These are phyloP conservation scores for Atrichornis clamosus DNA, from an alignment of 2,113 vertebrate genomes.

Conservation along the genomic window DNA sequence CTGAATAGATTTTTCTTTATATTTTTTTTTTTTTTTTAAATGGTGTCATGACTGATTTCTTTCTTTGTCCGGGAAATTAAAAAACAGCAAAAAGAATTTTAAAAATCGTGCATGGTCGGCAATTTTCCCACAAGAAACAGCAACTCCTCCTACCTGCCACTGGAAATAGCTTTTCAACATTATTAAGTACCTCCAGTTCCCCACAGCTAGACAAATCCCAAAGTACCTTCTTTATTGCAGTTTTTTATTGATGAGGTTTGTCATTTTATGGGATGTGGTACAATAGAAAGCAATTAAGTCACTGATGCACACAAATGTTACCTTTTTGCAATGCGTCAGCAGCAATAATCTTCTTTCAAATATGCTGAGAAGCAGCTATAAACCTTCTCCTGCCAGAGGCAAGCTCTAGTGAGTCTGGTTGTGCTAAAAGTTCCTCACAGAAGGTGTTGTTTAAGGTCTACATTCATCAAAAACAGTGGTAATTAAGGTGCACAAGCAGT, in stretches of 20 bases:
- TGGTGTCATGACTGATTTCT: neutral
- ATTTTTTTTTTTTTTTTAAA: neutral
- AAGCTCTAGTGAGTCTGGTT: neutral
- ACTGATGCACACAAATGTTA: slow-evolving; percentile 62
- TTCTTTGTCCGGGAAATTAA: neutral
- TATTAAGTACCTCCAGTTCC: slow-evolving; percentile 22
- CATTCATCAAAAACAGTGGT: neutral
- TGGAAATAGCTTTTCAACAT: neutral
- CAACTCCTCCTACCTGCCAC: slow-evolving; percentile 16
- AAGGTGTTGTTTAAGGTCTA: neutral
- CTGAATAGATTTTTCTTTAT: neutral
- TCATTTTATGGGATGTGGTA: slow-evolving; percentile 53
- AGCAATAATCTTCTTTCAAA: slow-evolving; percentile 52
- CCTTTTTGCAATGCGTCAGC: slow-evolving; percentile 53
- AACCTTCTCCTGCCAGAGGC: slow-evolving; percentile 57
- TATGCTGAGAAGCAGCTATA: slow-evolving; percentile 41
- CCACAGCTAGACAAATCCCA: slow-evolving; percentile 29
- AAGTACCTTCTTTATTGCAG: slow-evolving; percentile 12
- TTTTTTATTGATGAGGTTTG: slow-evolving; percentile 63
- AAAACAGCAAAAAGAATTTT: neutral
- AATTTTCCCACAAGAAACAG: neutral
- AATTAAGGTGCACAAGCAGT: neutral
- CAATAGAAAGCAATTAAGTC: slow-evolving; percentile 61
- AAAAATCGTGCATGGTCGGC: neutral
- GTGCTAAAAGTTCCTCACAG: neutral